Evolutionary conservation across 2,113 vertebrate species (phyloP), one percentile per base, ranked within the genome.

Genomic region (Anthoscopus minutus): DNA sequence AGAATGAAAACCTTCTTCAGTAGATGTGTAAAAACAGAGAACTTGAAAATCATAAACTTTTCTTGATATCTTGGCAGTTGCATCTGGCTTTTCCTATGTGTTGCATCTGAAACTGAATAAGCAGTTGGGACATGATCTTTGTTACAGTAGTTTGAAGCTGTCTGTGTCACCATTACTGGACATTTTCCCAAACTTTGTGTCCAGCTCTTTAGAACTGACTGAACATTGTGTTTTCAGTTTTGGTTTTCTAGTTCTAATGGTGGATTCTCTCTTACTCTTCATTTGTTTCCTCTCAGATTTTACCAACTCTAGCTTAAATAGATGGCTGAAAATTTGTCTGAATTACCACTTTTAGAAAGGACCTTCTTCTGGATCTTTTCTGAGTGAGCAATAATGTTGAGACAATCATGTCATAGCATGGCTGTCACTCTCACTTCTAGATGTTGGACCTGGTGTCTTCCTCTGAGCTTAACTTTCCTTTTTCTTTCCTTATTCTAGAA

Each of bases 131-230:
- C 22, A 15, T 44, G 15, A 6, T 62, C 56, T 82, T 64, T 67
- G 12, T 51, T 73, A 7, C 6, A 64, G 31, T 53, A 5, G 4
- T 28, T 25, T 70, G 62, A n/a, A 72, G 11, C 65, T 0, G 0
- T 51, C 69, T 79, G 24, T 70, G 45, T 65, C 64, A n/a, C 22
- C 33, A 6, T 38, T 50, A 23, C n/a, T 66, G 23, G 23, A 57
- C 14, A 42, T 69, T 89, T 23, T 47, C 57, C 23, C 56, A 64
- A 74, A 57, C 10, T 67, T 86, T 77, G 15, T 51, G 30, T 86
- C 30, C 15, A 60, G 3, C 73, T 73, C 50, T 77, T 81, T 38
- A 37, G 40, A 88, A 83, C 7, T 69, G 16, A 47, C 33, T 30
- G 8, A 82, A 58, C 2, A 8, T 11, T 48, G 44, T 66, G 15